Evolutionary conservation across 2,113 vertebrate species (phyloP).

Genomic region (Limanda limanda): DNA sequence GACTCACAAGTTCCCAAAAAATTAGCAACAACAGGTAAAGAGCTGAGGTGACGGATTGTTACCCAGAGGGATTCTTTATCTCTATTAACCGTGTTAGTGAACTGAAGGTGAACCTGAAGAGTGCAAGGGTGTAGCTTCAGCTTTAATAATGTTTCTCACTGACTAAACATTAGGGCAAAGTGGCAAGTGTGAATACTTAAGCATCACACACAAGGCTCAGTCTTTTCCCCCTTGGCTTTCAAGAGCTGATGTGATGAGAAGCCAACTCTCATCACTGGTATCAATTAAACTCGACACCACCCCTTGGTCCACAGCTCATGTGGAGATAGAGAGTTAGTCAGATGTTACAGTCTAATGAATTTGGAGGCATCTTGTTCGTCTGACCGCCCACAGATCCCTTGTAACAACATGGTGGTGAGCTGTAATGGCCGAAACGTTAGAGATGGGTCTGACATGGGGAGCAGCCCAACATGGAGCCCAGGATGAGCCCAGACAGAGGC

Average conservation of each 20-base stretch:
- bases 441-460: too few species aligned
- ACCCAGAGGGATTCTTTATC: slow-evolving; percentile 1
- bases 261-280: neutral
- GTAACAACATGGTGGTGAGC: too few species aligned
- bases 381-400: neutral
- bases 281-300: neutral
- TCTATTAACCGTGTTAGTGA: slow-evolving; percentile 4
- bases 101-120: slow-evolving; percentile 18
- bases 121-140: neutral
- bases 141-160: slow-evolving; percentile 13
- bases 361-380: neutral
- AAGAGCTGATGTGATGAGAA: slow-evolving; percentile 11
- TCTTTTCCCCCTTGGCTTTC: slow-evolving; percentile 1
- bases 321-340: neutral
- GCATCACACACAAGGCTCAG: slow-evolving; percentile 7
- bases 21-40: slow-evolving; percentile 7
- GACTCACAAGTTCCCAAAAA: slow-evolving; percentile 16
- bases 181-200: neutral
- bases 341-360: neutral
- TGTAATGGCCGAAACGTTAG: too few species aligned
- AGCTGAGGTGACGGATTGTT: slow-evolving; percentile 9
- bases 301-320: slow-evolving; percentile 11
- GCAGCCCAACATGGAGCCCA: too few species aligned
- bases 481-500: too few species aligned
- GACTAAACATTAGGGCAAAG: slow-evolving; percentile 8